Conservation (phyloP, 1,140 invertebrate genomes). For the Littorina saxatilis region DNA sequence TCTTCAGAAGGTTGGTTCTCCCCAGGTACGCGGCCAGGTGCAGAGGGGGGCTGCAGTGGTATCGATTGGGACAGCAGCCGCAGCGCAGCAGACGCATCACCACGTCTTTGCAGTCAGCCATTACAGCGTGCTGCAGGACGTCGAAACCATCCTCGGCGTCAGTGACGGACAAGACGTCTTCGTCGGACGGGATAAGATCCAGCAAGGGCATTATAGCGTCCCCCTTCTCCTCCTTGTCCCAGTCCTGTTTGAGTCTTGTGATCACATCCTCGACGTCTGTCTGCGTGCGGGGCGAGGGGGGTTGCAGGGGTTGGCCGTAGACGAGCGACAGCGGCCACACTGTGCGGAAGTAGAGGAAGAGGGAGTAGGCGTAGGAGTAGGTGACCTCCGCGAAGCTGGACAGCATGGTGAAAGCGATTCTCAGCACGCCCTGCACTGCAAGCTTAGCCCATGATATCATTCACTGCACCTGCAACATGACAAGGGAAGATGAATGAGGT, state of each 20-base stretch:
- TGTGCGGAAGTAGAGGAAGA: conserved; percentile 52
- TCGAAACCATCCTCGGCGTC: conserved; percentile 58
- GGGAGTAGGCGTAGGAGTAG: conserved; percentile 48
- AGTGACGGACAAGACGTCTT: conserved; percentile 57
- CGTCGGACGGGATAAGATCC: conserved; percentile 37
- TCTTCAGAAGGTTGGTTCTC: conserved; percentile 55
- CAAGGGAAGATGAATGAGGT: neutral
- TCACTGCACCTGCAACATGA: neutral
- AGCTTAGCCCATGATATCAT: too few species aligned
- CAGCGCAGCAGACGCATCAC: conserved; percentile 55
- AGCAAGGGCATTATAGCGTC: conserved; percentile 11
- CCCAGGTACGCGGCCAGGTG: conserved; percentile 68
- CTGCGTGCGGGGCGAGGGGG: conserved; percentile 50
- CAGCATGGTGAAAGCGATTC: too few species aligned
- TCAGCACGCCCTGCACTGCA: too few species aligned
- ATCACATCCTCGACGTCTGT: conserved; percentile 42
- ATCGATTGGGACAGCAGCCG: conserved; percentile 36
- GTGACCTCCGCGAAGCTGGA: conserved; percentile 39
- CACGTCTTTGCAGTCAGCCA: conserved; percentile 49
- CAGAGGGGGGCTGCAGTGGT: conserved; percentile 64
- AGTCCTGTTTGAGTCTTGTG: conserved; percentile 37
- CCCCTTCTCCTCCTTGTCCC: neutral
- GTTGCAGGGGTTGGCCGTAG: conserved; percentile 41
- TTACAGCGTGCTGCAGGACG: conserved; percentile 62
- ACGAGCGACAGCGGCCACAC: conserved; percentile 56